Percentiles rank a stretch among this genome's conserved stretches.
phyloP scores from a whole-genome alignment of 1,140 invertebrate genomes.

The Sogatella furcifera region DNA sequence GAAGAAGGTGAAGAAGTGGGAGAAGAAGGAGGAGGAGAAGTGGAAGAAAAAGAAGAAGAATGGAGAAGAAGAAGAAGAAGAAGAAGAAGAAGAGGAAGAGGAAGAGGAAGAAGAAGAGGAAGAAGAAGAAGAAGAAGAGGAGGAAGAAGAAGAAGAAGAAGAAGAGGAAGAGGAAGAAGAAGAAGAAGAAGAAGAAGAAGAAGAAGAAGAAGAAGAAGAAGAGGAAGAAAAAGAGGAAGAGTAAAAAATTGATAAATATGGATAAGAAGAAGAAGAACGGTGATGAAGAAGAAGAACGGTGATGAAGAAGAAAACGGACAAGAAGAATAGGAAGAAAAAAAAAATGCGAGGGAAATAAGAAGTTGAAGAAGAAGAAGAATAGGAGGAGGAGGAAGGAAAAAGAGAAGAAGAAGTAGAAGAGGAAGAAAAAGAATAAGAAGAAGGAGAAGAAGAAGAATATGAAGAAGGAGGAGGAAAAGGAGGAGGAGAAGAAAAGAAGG shows the following conservation, averaged over 20 bases:
- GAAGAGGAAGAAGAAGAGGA: slow-evolving; percentile 2
- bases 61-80: slow-evolving; percentile 1
- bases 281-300: not conserved
- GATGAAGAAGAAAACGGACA: no score
- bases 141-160: slow-evolving; percentile 3
- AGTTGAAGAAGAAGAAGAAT: no score
- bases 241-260: not conserved
- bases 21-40: no score
- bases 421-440: not conserved
- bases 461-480: no score
- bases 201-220: not conserved
- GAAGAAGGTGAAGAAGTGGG: no score
- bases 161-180: slow-evolving; percentile 6
- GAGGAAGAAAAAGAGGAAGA: slow-evolving; percentile 1
- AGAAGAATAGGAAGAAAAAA: no score
- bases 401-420: not conserved
- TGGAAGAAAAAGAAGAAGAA: slow-evolving; percentile 2
- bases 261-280: no score
- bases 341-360: no score
- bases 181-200: slow-evolving; percentile 2
- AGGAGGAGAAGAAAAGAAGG: no score
- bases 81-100: slow-evolving; percentile 1
- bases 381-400: not conserved
- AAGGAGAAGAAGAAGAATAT: no score
- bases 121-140: slow-evolving; percentile 5